phyloP scores from a whole-genome alignment of 2,888 invertebrate genomes.

The Synanthedon tipuliformis region DNA sequence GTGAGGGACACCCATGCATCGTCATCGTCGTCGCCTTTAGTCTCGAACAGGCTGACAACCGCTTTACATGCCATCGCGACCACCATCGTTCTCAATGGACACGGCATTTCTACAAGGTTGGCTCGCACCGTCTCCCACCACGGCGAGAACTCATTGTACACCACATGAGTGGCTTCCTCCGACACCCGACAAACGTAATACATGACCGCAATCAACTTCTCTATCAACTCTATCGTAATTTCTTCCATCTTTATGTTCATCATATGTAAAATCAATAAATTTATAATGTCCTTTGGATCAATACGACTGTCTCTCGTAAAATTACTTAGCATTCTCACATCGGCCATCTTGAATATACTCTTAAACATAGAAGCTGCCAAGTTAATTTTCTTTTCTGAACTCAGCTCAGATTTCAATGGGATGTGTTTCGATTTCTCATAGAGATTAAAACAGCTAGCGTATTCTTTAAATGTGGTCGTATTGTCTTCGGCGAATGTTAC shows the following conservation, averaged over 20 bases:
- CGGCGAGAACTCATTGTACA: slow-evolving; percentile 77
- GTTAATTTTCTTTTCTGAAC: slow-evolving; percentile 33
- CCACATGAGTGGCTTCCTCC: slow-evolving; percentile 71
- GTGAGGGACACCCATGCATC: slow-evolving; percentile 86
- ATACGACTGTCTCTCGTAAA: slow-evolving; percentile 38
- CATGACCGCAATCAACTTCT: slow-evolving; percentile 75
- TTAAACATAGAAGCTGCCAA: slow-evolving; percentile 43
- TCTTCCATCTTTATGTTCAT: slow-evolving; percentile 72
- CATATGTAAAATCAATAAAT: slow-evolving; percentile 78
- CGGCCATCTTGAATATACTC: slow-evolving; percentile 56
- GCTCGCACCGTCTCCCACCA: slow-evolving; percentile 88
- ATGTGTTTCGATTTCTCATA: slow-evolving; percentile 32
- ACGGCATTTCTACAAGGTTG: slow-evolving; percentile 77
- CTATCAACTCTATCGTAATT: slow-evolving; percentile 71
- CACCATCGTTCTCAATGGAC: slow-evolving; percentile 82
- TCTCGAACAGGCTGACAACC: slow-evolving; percentile 70
- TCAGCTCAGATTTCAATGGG: slow-evolving; percentile 33
- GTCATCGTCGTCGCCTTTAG: slow-evolving; percentile 59
- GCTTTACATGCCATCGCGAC: slow-evolving; percentile 87
- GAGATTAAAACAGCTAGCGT: slow-evolving; percentile 67
- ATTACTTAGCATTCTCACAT: slow-evolving; percentile 26
- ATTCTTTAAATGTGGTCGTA: slow-evolving; percentile 63
- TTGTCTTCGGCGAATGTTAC: slow-evolving; percentile 71
- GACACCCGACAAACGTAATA: slow-evolving; percentile 74
- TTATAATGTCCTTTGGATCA: slow-evolving; percentile 75